phyloP scores from a whole-genome alignment of 2,113 vertebrate species.

The Actenoides hombroni region DNA sequence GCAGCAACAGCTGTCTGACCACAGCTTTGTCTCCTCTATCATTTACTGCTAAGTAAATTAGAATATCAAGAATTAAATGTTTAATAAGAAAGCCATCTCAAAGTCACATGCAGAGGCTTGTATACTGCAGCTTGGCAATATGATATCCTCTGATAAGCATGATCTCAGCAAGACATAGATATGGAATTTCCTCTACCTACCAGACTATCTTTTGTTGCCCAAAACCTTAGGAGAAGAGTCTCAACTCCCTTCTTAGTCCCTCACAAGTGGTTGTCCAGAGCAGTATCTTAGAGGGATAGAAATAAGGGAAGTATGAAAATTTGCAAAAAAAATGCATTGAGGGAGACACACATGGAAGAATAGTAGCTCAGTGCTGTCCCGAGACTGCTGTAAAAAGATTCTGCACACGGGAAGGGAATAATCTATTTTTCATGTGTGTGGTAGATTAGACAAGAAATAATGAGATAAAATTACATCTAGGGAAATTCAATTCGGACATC shows the following conservation, averaged over 20 bases:
- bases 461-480: conserved; percentile 15
- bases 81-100: background rate
- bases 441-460: conserved; percentile 13
- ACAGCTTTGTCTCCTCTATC: background rate
- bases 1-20: background rate
- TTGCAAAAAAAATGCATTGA: background rate
- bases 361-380: background rate
- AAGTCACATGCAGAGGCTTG: accelerated
- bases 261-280: background rate
- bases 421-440: background rate
- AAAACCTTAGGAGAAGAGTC: background rate
- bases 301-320: background rate
- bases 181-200: background rate
- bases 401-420: conserved; percentile 31
- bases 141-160: background rate
- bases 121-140: accelerated
- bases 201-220: background rate
- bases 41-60: background rate
- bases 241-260: background rate
- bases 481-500: conserved; percentile 43
- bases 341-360: background rate
- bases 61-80: background rate
- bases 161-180: background rate
- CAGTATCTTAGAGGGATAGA: background rate
- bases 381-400: background rate